Evolutionary conservation across 2,888 invertebrate genomes (phyloP).

Genomic region (Drosophila paracracens): DNA sequence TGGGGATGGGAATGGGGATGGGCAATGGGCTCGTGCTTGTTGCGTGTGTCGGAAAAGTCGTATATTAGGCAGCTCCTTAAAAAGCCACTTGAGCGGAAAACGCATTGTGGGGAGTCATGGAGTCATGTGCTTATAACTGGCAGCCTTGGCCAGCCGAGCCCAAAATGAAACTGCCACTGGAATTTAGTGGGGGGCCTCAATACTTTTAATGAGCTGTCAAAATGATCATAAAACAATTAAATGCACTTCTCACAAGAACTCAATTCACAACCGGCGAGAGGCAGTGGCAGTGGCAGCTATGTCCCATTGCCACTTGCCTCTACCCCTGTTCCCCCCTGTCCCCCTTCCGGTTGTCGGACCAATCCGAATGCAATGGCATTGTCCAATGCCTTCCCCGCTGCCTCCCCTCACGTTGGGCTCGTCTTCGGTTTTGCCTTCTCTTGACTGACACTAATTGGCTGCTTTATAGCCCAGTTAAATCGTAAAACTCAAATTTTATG

Average conservation of each 20-base stretch:
- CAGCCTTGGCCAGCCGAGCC: conserved; percentile 4
- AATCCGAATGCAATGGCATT: conserved; percentile 35
- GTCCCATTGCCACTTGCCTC: conserved; percentile 4
- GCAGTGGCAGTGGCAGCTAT: conserved; percentile 2
- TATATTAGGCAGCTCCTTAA: conserved; percentile 76
- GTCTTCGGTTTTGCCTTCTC: conserved; percentile 14
- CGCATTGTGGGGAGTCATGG: conserved; percentile 23
- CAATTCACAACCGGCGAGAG: conserved; percentile 8
- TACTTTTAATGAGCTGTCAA: conserved; percentile 75
- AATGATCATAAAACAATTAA: conserved; percentile 81
- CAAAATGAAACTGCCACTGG: conserved; percentile 35
- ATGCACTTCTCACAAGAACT: conserved; percentile 59
- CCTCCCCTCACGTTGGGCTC: not conserved
- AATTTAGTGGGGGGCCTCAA: conserved; percentile 30
- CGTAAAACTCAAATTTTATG: conserved; percentile 83
- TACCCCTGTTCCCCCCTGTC: not conserved
- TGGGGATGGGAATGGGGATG: not conserved
- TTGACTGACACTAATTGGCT: conserved; percentile 82
- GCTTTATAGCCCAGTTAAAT: conserved; percentile 80
- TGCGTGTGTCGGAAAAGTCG: conserved; percentile 72
- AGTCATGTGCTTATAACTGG: conserved; percentile 1
- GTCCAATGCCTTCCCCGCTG: conserved; percentile 14
- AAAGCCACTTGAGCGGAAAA: conserved; percentile 63
- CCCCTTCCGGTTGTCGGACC: not conserved
- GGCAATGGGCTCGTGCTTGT: conserved; percentile 33